Evolutionary conservation across 2,888 invertebrate species (phyloP), one percentile per base, ranked within the genome.

Genomic region (Ophion costatus): DNA sequence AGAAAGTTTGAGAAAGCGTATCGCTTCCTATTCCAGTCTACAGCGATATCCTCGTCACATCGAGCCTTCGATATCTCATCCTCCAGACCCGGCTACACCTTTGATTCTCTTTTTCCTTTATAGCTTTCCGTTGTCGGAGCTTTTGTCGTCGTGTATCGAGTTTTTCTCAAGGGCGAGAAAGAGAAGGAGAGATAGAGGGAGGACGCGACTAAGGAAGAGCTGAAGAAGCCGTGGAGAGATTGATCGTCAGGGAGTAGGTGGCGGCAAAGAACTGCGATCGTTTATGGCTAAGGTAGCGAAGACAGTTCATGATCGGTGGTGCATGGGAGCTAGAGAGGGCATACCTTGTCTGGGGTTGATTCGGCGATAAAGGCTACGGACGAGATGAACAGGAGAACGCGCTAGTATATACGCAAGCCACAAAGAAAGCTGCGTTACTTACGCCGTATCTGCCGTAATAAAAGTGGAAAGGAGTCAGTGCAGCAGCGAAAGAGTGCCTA

Each of bases 241-340:
- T n/a, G 57, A 10, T 10, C 20, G 20, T 11, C 20, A 45, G 38
- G 38, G 24, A 2, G 29, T 17, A n/a, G 63, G 5, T 20, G 3
- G 7, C 9, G 9, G 57, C 29, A 10, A 42, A 66, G 74, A 74
- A 38, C 59, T 17, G 74, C 29, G 73, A 63, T 76, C 69, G 67
- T 45, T 63, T 24, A 80, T 42, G 81, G 81, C 80, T 84, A 80
- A 84, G 73, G 77, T 70, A 78, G 74, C 84, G 59, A 82, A 79
- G 73, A 76, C 76, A 78, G 75, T 78, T 71, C 71, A 71, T 56
- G 79, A 79, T 71, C 75, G 75, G 79, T 9, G 38, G 38, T 38
- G 81, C 61, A 38, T 45, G 74, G 59, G 56, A 45, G 74, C 61
- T 61, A 20, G 22, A 51, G n/a, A 71, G 64, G 70, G 66, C 64